Evolutionary conservation across 2,797 vertebrate genomes (phyloP), one percentile per base, ranked within the genome.

Genomic region (Urosaurus nigricauda): DNA sequence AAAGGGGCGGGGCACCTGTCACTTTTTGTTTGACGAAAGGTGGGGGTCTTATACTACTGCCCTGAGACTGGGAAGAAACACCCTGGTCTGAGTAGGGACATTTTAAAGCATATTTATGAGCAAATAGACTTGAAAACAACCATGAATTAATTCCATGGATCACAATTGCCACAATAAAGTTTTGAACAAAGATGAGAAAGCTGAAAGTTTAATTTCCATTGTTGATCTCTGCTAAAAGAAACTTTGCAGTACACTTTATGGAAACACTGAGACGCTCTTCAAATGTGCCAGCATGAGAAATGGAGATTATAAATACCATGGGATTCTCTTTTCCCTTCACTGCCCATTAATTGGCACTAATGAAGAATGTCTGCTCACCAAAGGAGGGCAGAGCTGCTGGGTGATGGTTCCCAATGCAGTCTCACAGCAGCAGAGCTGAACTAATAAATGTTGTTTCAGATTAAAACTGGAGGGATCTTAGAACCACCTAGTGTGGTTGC

Each of bases 261-360:
- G 89, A 92, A 90, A 1, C 84, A 83, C 32, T 0, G 84, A 80
- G 85, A 79, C 37, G 11, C 85, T 89, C 24, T 4, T 37, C 85
- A 79, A 86, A 90, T 90, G 71, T 35, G 84, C 85, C 92, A 81
- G 35, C 68, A 1, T 87, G 77, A 83, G 89, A 93, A 93, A 94
- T 87, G 1, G 85, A 90, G 84, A 85, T 92, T 75, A 79, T 32
- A 85, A 92, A 83, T 16, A 89, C 75, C 79, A 56, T 29, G 11
- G 11, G 16, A 29, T 83, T 85, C 2, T 77, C 86, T 92, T 86
- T 84, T 90, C 82, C 47, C 87, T 53, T 80, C 32, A 90, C 2
- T 87, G 26, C 1, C 91, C 84, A 92, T 92, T 92, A 95, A 94
- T 80, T 87, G 12, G 2, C 58, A 74, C 83, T 89, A 90, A 88